Conservation (phyloP, 2,888 invertebrate genomes). For the Halocaridina rubra region DNA sequence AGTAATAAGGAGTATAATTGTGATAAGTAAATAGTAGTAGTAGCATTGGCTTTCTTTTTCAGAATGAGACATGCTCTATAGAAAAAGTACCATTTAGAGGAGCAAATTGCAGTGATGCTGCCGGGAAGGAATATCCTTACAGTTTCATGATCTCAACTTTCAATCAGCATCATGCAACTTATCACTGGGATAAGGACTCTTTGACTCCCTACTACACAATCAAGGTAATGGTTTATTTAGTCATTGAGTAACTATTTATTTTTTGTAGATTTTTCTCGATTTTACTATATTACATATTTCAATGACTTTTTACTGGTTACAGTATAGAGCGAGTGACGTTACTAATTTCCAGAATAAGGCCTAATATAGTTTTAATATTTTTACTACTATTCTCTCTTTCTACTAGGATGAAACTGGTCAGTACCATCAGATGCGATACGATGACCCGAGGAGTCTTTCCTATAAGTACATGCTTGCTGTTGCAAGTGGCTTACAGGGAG, state of each 20-base stretch:
- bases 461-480: constrained; percentile 67
- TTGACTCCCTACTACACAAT: constrained; percentile 68
- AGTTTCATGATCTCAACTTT: constrained; percentile 26
- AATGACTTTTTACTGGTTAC: not conserved
- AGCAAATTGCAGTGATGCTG: constrained; percentile 69
- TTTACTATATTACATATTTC: not conserved
- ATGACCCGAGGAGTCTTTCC: constrained; percentile 67
- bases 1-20: too few relatives aligned
- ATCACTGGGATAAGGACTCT: constrained; percentile 66
- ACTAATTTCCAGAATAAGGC: not conserved
- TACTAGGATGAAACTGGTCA: constrained; percentile 5
- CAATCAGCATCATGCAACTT: constrained; percentile 65
- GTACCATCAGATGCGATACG: constrained; percentile 68
- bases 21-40: too few relatives aligned
- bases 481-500: constrained; percentile 66
- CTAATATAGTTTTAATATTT: too few relatives aligned
- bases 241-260: too few relatives aligned
- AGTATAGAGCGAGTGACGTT: not conserved
- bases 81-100: constrained; percentile 68
- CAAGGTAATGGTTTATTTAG: too few relatives aligned
- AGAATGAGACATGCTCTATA: constrained; percentile 67
- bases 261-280: not conserved
- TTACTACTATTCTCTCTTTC: not conserved
- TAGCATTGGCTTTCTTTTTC: not conserved
- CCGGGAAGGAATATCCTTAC: constrained; percentile 66